Evolutionary conservation across 2,113 vertebrate genomes (phyloP).

Genomic region (Poecilia latipinna): DNA sequence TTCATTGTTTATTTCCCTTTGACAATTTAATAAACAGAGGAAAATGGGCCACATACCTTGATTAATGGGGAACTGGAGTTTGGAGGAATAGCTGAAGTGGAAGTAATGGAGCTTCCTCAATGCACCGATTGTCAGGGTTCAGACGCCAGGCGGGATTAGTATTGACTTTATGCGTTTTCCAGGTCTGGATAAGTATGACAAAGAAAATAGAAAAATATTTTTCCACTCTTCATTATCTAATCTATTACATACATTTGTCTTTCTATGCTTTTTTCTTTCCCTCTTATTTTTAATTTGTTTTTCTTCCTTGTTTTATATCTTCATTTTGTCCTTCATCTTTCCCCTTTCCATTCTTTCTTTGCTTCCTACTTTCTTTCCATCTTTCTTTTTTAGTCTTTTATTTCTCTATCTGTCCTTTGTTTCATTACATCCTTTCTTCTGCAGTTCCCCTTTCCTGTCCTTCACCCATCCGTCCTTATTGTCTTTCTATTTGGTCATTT

Average conservation of each 20-base stretch:
- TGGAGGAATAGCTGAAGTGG: conserved; percentile 2
- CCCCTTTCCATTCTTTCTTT: neutral
- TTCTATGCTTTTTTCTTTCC: neutral
- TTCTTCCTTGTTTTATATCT: neutral
- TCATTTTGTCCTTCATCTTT: neutral
- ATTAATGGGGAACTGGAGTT: conserved; percentile 26
- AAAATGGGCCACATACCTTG: conserved; percentile 32
- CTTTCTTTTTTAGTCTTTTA: too few species aligned
- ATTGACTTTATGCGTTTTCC: neutral
- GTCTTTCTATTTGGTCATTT: neutral
- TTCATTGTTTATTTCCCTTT: conserved; percentile 42
- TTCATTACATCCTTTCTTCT: too few species aligned
- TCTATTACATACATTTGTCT: neutral
- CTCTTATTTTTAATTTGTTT: neutral
- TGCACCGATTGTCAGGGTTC: conserved; percentile 11
- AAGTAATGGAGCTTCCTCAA: conserved; percentile 2
- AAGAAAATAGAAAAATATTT: neutral
- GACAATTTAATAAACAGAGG: conserved; percentile 41
- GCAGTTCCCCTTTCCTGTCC: neutral
- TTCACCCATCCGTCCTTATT: neutral
- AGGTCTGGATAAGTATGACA: neutral
- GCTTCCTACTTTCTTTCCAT: neutral
- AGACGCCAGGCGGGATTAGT: neutral
- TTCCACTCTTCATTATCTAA: neutral
- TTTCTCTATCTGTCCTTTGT: too few species aligned